Conservation (phyloP, 2,113 vertebrate genomes). For the Daphoenositta chrysoptera region DNA sequence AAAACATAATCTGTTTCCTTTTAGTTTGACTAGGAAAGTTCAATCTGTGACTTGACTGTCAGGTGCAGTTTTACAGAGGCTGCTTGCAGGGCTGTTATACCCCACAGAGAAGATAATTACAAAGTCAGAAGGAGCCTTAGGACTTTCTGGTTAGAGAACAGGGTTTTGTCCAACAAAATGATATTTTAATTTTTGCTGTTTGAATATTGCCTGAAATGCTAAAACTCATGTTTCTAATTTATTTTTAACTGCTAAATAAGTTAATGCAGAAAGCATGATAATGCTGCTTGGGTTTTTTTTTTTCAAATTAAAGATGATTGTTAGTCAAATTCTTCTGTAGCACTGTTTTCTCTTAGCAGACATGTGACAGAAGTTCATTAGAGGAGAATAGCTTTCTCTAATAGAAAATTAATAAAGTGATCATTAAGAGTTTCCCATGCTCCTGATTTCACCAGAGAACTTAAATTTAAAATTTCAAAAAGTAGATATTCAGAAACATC, state of each 20-base stretch:
- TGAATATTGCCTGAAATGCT: slow-evolving; percentile 10
- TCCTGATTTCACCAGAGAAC: neutral
- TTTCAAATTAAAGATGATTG: neutral
- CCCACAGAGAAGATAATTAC: slow-evolving; percentile 53
- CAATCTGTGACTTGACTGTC: slow-evolving; percentile 20
- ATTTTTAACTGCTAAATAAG: neutral
- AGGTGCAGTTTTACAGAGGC: slow-evolving; percentile 26
- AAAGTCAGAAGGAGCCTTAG: slow-evolving; percentile 33
- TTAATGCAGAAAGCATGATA: neutral
- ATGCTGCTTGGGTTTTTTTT: neutral
- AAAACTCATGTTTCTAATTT: neutral
- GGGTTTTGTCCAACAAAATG: slow-evolving; percentile 27
- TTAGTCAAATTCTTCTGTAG: neutral
- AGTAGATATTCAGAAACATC: neutral
- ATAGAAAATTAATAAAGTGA: neutral
- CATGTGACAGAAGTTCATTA: neutral
- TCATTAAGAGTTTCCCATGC: neutral
- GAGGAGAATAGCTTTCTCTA: neutral
- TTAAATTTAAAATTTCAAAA: neutral
- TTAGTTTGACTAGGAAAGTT: slow-evolving; percentile 32
- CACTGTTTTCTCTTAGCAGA: neutral
- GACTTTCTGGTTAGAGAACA: neutral
- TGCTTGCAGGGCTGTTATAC: neutral
- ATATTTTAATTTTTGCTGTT: slow-evolving; percentile 46
- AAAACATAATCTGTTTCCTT: slow-evolving; percentile 16